A percentile compares a stretch with the other conserved stretches of the same genome.
Evolutionary conservation across 2,113 vertebrate genomes (phyloP).

Genomic region (Bos javanicus): DNA sequence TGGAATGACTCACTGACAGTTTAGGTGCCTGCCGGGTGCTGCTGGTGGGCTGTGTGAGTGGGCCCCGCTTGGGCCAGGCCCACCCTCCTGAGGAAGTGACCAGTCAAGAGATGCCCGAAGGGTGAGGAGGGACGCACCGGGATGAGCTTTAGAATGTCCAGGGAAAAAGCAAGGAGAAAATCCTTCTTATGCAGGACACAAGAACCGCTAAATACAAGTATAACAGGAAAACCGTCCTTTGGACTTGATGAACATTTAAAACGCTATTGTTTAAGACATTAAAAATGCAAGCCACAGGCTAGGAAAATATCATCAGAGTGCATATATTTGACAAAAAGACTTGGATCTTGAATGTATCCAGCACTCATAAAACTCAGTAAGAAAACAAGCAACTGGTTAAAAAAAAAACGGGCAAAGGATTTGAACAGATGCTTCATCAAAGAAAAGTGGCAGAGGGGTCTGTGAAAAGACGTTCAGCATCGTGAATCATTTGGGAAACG

Average conservation of each 20-base stretch:
- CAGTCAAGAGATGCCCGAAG: neutral
- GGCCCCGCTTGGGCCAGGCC: fast-evolving
- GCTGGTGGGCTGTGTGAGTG: neutral
- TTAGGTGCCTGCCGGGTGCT: neutral
- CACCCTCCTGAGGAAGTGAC: fast-evolving
- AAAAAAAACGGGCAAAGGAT: neutral
- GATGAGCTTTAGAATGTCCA: too few species aligned
- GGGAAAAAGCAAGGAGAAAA: neutral
- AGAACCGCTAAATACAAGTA: neutral
- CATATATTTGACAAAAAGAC: too few species aligned
- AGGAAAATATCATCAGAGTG: neutral
- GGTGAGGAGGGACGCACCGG: neutral
- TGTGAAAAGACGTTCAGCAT: fast-evolving
- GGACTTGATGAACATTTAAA: neutral
- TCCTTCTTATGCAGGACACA: neutral
- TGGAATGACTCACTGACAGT: neutral
- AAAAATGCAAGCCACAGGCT: neutral
- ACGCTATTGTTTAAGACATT: neutral
- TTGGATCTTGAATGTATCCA: neutral
- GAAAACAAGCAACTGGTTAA: neutral
- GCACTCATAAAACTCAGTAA: neutral
- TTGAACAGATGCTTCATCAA: neutral
- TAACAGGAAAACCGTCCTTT: neutral
- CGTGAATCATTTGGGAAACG: fast-evolving
- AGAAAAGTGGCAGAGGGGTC: fast-evolving